phyloP scores from a whole-genome alignment of 2,113 vertebrate genomes.

The Fregata magnificens region DNA sequence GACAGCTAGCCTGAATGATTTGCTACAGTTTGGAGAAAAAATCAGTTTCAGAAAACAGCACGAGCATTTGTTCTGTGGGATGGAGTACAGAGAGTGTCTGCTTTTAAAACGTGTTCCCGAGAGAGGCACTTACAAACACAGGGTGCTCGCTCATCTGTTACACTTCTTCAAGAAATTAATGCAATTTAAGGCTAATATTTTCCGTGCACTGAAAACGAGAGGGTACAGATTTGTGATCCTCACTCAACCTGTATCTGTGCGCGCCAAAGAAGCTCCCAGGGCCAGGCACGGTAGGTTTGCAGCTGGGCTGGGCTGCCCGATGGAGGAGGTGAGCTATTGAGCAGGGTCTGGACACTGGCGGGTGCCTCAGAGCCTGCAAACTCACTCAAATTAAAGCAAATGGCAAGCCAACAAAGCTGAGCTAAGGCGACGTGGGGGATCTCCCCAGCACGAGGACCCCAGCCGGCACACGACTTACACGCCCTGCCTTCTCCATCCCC shows the following conservation, averaged over 20 bases:
- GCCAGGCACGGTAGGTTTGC: rapidly evolving
- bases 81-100: neutral
- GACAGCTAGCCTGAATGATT: neutral
- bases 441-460: neutral
- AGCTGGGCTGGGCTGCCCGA: neutral
- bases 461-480: too few relatives aligned
- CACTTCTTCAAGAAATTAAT: neutral
- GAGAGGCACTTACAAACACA: neutral
- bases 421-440: neutral
- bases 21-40: neutral
- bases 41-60: neutral
- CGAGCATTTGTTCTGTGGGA: neutral
- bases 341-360: neutral
- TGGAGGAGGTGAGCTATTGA: neutral
- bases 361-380: neutral
- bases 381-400: neutral
- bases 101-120: neutral
- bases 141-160: neutral
- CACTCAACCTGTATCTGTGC: neutral
- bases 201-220: neutral
- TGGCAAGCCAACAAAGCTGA: neutral
- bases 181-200: neutral
- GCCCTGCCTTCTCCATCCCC: neutral
- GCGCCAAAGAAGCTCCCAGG: neutral
- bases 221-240: neutral